Base-by-base conservation (phyloP, 2,113 vertebrate species). In the Menidia beryllina region DNA sequence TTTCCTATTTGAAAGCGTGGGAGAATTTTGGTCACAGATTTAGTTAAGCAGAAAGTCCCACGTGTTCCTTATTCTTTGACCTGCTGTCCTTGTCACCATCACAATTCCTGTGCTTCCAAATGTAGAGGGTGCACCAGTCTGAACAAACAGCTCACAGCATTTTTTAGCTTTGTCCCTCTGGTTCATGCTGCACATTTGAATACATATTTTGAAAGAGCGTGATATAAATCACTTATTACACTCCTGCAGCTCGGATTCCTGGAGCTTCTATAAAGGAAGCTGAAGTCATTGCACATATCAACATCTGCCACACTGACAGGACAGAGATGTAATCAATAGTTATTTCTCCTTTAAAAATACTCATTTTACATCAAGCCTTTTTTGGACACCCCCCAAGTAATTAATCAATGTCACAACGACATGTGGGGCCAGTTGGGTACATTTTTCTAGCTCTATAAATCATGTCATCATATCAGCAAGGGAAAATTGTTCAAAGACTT, bases 281-380 rank as follows among this genome's bases (percentile, higher is more conserved):
- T 34, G 65, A 69, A 21, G 9, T 83, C 71, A 80, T 70, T 70
- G 65, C 69, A 53, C 72, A 91, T 84, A 88, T 86, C 83, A 84
- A 50, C 77, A 76, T 81, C 80, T 66, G 51, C 66, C 63, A 74
- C 57, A 72, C 65, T 75, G 85, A 72, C 88, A 78, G 85, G 59
- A 68, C 64, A 36, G 60, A 88, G 86, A 90, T 88, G 57, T 79
- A 84, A 92, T 93, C 90, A 85, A 87, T 86, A 86, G 82, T 87
- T 84, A 72, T 89, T 87, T 82, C 82, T 87, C 70, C 78, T 70
- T 88, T 85, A 81, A 81, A 77, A 88, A 86, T 43, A 59, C 69
- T 69, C 70, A 38, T 55, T 73, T 79, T 70, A 73, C 66, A 43
- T 74, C 45, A 72, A 76, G 77, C 58, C n/a, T 74, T 85, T 79